phyloP scores from a whole-genome alignment of 2,888 invertebrate genomes.

The Ferdinandea cuprea region DNA sequence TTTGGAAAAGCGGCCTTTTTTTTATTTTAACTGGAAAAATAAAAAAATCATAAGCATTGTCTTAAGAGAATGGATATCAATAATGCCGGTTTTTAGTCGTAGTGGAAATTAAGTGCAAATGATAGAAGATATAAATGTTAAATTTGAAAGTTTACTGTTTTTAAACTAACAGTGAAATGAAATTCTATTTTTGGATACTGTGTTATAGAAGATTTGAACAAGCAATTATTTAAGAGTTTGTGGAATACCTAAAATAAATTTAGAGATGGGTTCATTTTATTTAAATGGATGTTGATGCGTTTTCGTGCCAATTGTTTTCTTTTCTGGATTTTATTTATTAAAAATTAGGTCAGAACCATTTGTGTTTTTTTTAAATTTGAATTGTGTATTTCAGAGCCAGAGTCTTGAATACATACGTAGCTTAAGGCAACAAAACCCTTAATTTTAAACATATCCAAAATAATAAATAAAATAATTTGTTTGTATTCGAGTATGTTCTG shows the following conservation, averaged over 20 bases:
- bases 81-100: not conserved
- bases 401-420: too few species aligned
- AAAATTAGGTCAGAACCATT: not conserved
- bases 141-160: not conserved
- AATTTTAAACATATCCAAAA: too few species aligned
- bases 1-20: constrained; percentile 48
- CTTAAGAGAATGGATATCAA: not conserved
- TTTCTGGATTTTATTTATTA: constrained; percentile 8
- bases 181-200: constrained; percentile 61
- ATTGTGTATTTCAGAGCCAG: too few species aligned
- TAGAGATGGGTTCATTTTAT: constrained; percentile 65
- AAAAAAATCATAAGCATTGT: not conserved
- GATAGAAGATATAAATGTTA: not conserved
- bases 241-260: constrained; percentile 47
- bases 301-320: constrained; percentile 51
- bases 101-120: constrained; percentile 46
- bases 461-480: too few species aligned
- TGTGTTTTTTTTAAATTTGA: too few species aligned
- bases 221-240: constrained; percentile 40
- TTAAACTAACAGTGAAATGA: constrained; percentile 28
- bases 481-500: too few species aligned
- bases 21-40: not conserved
- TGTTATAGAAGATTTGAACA: constrained; percentile 29
- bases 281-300: constrained; percentile 51
- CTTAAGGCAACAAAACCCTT: too few species aligned